These are phyloP conservation scores for Drosophila siamana DNA, from an alignment of 2,888 invertebrate genomes.

Conservation along the genomic window DNA sequence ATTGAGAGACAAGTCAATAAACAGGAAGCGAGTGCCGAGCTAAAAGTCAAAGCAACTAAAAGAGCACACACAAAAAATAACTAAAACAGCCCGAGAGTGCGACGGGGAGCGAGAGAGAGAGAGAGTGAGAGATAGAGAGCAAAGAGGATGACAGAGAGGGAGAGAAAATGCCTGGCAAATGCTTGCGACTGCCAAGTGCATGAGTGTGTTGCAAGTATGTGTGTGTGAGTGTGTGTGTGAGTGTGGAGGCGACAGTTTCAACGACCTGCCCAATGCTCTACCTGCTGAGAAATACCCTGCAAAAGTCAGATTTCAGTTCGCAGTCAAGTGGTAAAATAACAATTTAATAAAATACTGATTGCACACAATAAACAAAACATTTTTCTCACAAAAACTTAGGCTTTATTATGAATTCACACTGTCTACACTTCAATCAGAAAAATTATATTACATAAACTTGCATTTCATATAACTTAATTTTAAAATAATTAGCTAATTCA, in stretches of 20 bases:
- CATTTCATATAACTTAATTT: too few relatives aligned
- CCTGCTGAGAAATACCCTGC: too few relatives aligned
- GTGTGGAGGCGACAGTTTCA: background rate
- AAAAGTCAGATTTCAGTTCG: too few relatives aligned
- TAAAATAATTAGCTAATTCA: too few relatives aligned
- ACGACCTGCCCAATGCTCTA: constrained; percentile 18
- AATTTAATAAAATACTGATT: too few relatives aligned
- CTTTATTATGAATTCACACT: too few relatives aligned
- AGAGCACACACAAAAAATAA: constrained; percentile 25
- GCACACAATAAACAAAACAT: too few relatives aligned
- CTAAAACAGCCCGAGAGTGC: background rate
- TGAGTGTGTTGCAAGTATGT: constrained; percentile 1
- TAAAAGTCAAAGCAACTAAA: constrained; percentile 68
- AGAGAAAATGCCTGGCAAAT: constrained; percentile 10
- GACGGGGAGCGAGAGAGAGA: background rate
- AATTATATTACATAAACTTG: too few relatives aligned
- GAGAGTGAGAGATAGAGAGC: background rate
- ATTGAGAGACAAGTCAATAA: constrained; percentile 83
- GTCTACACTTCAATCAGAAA: too few relatives aligned
- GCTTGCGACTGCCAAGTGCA: constrained; percentile 15
- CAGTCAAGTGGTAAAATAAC: too few relatives aligned
- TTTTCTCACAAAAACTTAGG: too few relatives aligned
- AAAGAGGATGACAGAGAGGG: background rate
- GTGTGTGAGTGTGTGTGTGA: constrained; percentile 1
- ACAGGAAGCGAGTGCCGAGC: constrained; percentile 72